Evolutionary conservation across 2,113 vertebrate species (phyloP), one percentile per base, ranked within the genome.

Genomic region (Hemibagrus wyckioides): DNA sequence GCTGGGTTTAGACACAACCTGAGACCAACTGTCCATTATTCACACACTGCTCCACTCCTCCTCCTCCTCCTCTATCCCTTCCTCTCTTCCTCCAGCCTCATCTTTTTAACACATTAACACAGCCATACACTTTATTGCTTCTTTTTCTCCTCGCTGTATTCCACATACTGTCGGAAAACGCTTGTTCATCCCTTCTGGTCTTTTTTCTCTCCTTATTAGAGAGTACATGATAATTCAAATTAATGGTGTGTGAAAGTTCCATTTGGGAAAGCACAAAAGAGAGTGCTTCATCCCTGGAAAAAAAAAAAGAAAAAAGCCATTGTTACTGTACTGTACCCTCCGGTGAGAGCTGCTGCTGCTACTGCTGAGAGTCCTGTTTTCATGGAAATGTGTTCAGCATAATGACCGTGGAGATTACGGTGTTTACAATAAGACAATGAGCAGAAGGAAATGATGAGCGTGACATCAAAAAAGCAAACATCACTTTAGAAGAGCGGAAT

Each of bases 231-330:
- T 87, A 33, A 87, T 87, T 61, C 86, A 82, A 71, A 54, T 33
- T 80, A 84, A 85, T 87, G 67, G 67, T 54, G 75, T 87, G 82
- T 73, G 52, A 84, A 86, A 44, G 39, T 10, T 80, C 41, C 23
- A 73, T 87, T 83, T 69, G 50, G 19, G 80, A 21, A 83, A 48
- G n/a, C 44, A 50, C 39, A 71, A 82, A 85, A 50, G 84, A 85
- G 4, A 21, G 4, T 1, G 30, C 17, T 54, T 56, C 30, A 1
- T 39, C 85, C 48, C 48, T 8, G 8, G n/a, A 77, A 76, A 50
- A 52, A 50, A 50, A n/a, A n/a, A 76, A 77, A 75, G 21, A 28
- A 76, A 76, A 76, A 52, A 28, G 50, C 50, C 10, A 54, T 80
- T 80, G 50, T 80, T 54, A 80, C 17, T 56, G 76, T 56, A 56